Percentiles rank a stretch among this genome's conserved stretches.
phyloP scores from a whole-genome alignment of 1,140 invertebrate species.

The Oryzaephilus surinamensis region DNA sequence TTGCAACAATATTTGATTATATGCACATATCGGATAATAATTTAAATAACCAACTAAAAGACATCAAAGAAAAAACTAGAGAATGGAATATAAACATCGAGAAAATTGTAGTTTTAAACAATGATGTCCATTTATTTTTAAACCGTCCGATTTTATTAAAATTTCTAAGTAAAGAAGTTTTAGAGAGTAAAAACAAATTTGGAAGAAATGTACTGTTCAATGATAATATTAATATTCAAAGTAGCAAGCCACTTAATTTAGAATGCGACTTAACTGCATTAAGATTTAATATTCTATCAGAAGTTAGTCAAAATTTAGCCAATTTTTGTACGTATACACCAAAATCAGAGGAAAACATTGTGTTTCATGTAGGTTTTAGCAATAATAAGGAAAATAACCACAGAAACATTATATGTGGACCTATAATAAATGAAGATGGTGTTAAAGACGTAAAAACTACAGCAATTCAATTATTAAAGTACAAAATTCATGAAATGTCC shows the following conservation, averaged over 20 bases:
- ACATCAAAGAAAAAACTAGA: slow-evolving; percentile 10
- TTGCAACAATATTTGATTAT: slow-evolving; percentile 18
- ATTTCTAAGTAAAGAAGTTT: no score
- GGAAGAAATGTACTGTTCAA: no score
- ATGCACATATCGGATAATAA: slow-evolving; percentile 4
- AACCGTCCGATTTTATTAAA: slow-evolving; percentile 13
- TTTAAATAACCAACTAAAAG: slow-evolving; percentile 5
- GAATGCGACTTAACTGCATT: no score
- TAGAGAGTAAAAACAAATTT: slow-evolving; percentile 14
- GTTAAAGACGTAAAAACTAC: slow-evolving; percentile 17
- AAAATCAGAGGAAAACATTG: no score
- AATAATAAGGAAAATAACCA: no score
- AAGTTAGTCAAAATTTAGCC: no score
- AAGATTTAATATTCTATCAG: no score
- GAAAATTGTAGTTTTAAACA: slow-evolving; percentile 15
- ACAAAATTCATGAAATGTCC: no score
- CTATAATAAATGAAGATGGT: slow-evolving; percentile 24
- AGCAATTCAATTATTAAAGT: slow-evolving; percentile 19
- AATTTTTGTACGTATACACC: no score
- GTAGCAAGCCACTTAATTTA: no score
- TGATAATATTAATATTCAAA: no score
- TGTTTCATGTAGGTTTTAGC: no score
- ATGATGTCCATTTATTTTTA: slow-evolving; percentile 22
- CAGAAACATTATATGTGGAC: slow-evolving; percentile 27
- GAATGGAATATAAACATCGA: slow-evolving; percentile 16